Base-by-base conservation (phyloP, 2,113 vertebrate genomes). In the Barnardius zonarius region DNA sequence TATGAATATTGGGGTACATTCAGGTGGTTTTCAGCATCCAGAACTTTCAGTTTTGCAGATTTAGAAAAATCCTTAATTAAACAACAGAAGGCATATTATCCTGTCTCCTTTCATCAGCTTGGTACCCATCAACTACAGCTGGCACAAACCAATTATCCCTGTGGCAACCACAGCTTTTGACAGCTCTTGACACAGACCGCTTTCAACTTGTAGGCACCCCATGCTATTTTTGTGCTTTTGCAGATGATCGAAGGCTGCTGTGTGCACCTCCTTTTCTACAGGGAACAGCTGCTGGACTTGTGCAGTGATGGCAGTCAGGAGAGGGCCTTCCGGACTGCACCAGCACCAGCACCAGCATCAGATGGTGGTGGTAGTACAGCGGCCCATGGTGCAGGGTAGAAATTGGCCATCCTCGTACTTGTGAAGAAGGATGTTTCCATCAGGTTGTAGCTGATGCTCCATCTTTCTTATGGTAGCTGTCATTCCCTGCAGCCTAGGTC, bases 131-230 rank as follows among this genome's bases (percentile, higher is more conserved):
- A 82, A 37, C 92, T 95, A 86, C 95, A 96, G 86, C 95, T 96
- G 96, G 76, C 95, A 92, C 92, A 95, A 95, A 90, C 81, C 91
- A 97, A 93, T 94, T 95, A 96, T 96, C 93, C 94, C 95, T 96
- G 94, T 96, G 95, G 91, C 95, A 97, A 90, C 91, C 85, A 88
- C 55, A 86, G 93, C 62, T 85, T 97, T 95, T 96, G 96, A 95
- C 88, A 88, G 83, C 72, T 94, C 91, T 86, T 91, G 87, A 97
- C 89, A 94, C 66, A 75, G 78, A 78, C 82, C 3, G 1, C 86
- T 97, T 92, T 90, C 85, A 88, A 94, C 85, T 67, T 75, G 76
- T 68, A 94, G 83, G 73, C 59, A 84, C 72, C 76, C 55, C 33
- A 7, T 72, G 79, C 76, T 93, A 90, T 92, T 94, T 95, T 74